These are phyloP conservation scores for Alfaro cultratus DNA, from an alignment of 2,797 vertebrate species.

Conservation along the genomic window DNA sequence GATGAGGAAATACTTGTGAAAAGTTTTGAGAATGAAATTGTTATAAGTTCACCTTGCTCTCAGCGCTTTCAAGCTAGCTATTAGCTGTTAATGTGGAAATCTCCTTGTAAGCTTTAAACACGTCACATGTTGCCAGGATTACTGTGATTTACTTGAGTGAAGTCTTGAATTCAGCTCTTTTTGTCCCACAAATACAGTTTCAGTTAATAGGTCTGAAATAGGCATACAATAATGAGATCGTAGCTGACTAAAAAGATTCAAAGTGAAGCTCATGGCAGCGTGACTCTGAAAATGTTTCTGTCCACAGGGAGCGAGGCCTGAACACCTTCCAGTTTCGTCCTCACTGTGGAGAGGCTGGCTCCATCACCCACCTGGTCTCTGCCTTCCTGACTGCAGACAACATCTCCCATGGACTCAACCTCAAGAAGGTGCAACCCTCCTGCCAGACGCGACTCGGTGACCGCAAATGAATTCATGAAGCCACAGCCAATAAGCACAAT, in stretches of 20 bases:
- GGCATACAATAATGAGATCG: neutral
- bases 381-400: conserved; percentile 96
- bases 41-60: neutral
- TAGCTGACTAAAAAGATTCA: neutral
- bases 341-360: conserved; percentile 97
- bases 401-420: conserved; percentile 95
- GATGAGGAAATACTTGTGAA: neutral
- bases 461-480: neutral
- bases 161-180: neutral
- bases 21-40: neutral
- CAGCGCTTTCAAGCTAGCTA: neutral
- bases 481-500: neutral
- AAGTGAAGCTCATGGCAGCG: neutral
- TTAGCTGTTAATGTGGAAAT: neutral
- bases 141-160: neutral
- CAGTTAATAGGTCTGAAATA: neutral
- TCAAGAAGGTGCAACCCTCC: conserved; percentile 88
- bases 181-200: neutral
- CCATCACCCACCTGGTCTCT: conserved; percentile 95
- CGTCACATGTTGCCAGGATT: neutral
- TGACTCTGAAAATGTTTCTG: neutral
- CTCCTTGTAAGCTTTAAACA: neutral
- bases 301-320: conserved; percentile 88
- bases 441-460: neutral
- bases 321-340: conserved; percentile 96